Evolutionary conservation across 2,113 vertebrate species (phyloP).

Genomic region (Ptychochromis oligacanthus): DNA sequence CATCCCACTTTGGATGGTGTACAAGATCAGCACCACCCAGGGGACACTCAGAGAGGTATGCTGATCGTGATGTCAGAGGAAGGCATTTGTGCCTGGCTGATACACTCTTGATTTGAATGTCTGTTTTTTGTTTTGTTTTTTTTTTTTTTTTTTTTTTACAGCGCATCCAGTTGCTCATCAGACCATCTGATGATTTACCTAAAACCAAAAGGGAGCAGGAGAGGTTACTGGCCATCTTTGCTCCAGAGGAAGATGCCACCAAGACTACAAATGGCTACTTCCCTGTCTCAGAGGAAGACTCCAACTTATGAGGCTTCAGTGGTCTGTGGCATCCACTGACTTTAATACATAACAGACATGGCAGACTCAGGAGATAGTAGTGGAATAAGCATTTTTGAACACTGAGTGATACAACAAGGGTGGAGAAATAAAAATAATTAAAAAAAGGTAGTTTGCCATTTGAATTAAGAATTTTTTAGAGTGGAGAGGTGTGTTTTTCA

Average conservation of each 20-base stretch:
- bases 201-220: conserved; percentile 81
- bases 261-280: conserved; percentile 62
- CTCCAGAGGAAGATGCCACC: conserved; percentile 44
- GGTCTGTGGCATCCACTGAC: not conserved
- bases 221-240: conserved; percentile 73
- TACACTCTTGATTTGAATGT: not conserved
- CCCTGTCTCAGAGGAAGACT: conserved; percentile 69
- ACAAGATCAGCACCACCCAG: conserved; percentile 84
- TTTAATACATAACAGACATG: conserved; percentile 4
- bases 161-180: conserved; percentile 75
- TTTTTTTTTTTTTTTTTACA: conserved; percentile 16
- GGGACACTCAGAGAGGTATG: conserved; percentile 87
- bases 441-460: conserved; percentile 2
- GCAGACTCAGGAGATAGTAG: conserved; percentile 18
- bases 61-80: not conserved
- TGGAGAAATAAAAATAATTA: not conserved
- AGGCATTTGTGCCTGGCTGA: not conserved
- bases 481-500: conserved; percentile 13
- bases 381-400: not conserved
- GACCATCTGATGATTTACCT: conserved; percentile 75
- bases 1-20: conserved; percentile 83
- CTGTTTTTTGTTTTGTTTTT: not conserved
- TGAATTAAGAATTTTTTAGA: conserved; percentile 19
- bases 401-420: not conserved
- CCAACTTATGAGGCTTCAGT: conserved; percentile 59